Base-by-base conservation (phyloP, 1,140 invertebrate genomes). In the Tetragonula clypearis region DNA sequence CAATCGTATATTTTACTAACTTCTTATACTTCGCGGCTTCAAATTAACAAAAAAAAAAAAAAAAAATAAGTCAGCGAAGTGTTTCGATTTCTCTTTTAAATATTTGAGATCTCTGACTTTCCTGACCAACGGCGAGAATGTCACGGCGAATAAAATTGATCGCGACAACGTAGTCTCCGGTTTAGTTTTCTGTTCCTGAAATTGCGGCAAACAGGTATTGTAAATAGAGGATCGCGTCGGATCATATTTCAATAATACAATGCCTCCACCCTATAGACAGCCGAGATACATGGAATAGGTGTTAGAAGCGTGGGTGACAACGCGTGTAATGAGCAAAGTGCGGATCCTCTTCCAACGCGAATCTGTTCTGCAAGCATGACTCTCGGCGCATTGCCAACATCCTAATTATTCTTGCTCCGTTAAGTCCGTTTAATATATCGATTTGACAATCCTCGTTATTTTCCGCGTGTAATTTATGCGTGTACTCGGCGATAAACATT, bases 351-450 rank as follows among this genome's bases (percentile, higher is more conserved):
- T 86, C 84, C 88, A 81, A 49, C 79, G 75, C 87, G 88, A 93
- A 92, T 92, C 88, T 91, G 90, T 91, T 90, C 90, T 90, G 87
- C 89, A 83, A 90, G 88, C 88, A 85, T 77, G 73, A 77, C 66
- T 83, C 90, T 93, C 90, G 93, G 93, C 93, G 86, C 84, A 87
- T 84, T 92, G 93, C 93, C 94, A 94, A 93, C 88, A 92, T 87
- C 88, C 92, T 93, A 94, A 94, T 94, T 94, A 94, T 93, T 93
- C 92, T 87, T 92, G 89, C 89, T 77, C 92, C 92, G 92, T 94
- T 94, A 91, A 94, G 90, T 92, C 86, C 93, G 91, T 93, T 94
- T 94, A 93, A 90, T 90, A 84, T 89, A 93, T 93, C 91, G 92
- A 93, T 93, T 94, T 93, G 84, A 87, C 89, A 92, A 93, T 92